Base-by-base conservation (phyloP, 2,797 vertebrate genomes). In the Sternarchorhynchus goeldii region DNA sequence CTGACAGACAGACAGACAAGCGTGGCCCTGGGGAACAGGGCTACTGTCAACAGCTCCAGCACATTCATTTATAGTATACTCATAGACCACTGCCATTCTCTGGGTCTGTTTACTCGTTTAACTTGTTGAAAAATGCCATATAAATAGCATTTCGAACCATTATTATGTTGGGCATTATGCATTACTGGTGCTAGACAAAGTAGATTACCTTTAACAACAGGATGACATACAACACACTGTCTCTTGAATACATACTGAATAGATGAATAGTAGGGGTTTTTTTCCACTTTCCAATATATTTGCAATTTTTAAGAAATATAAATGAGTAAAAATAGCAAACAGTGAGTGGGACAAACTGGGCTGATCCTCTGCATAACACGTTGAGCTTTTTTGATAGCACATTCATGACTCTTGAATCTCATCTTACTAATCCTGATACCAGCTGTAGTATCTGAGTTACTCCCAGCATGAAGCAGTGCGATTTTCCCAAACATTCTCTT, bases 121-220 rank as follows among this genome's bases (percentile, higher is more conserved):
- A 10, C 45, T 12, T 50, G 45, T 45, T 50, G 0, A 50, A 50
- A 50, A 50, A 50, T 41, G 39, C 39, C 10, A 41, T 41, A 10
- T 41, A 41, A 41, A 41, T 41, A 41, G 1, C 1, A 6, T 10
- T 41, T 6, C 6, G 6, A 41, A 41, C 45, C 2, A 12, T 56
- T 18, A 65, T 56, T 65, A 64, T 21, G n/a, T 14, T 66, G 55
- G 60, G 56, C 73, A 66, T 60, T 45, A 56, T 17, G 31, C 73
- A 66, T 75, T n/a, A 65, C 62, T 56, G 32, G 8, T 39, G n/a
- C 10, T 25, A 14, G 39, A 2, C 65, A 25, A 4, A 17, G 21
- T 34, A 67, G 41, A 41, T 5, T 21, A 67, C 2, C 20, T 50
- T 6, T 25, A 50, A 50, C 21, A 10, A 18, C 8, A 69, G 50